Evolutionary conservation across 1,140 invertebrate genomes (phyloP).

Genomic region (Drosophila chauvacae): DNA sequence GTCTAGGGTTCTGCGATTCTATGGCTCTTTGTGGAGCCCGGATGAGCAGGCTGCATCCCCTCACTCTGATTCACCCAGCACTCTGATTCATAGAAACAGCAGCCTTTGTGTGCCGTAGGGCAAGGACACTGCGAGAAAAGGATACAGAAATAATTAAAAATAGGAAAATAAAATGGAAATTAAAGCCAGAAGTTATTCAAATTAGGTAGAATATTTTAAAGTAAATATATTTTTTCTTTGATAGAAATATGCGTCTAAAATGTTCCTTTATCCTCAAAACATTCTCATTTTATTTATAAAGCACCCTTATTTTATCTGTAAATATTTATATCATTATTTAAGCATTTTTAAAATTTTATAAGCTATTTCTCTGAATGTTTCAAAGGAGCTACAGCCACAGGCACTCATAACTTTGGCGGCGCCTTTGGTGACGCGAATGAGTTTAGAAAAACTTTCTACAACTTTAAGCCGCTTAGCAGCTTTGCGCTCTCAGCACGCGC

Average conservation of each 20-base stretch:
- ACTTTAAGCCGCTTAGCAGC: slow-evolving; percentile 82
- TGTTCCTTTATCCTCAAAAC: not conserved
- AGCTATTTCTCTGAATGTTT: slow-evolving; percentile 6
- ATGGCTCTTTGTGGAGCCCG: slow-evolving; percentile 30
- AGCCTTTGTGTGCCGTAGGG: slow-evolving; percentile 11
- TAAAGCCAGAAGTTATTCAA: not conserved
- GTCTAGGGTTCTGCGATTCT: slow-evolving; percentile 11
- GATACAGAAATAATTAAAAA: fast-evolving
- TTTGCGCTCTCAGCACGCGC: slow-evolving; percentile 75
- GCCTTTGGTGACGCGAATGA: slow-evolving; percentile 82
- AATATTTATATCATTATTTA: not conserved
- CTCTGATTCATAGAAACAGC: slow-evolving; percentile 3
- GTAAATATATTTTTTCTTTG: not conserved
- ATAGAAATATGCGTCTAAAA: not conserved
- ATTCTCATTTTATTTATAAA: no score
- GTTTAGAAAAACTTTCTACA: slow-evolving; percentile 83
- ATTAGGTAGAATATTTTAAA: not conserved
- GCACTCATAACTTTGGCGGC: slow-evolving; percentile 78
- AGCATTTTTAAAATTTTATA: not conserved
- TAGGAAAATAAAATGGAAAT: not conserved
- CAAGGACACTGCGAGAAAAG: slow-evolving; percentile 4
- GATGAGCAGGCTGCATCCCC: slow-evolving; percentile 36
- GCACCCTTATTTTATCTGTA: not conserved
- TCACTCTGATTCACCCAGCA: not conserved
- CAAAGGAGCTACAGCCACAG: slow-evolving; percentile 22